These are phyloP conservation scores for Heliothis subflexa DNA, from an alignment of 1,140 invertebrate genomes.

Conservation along the genomic window DNA sequence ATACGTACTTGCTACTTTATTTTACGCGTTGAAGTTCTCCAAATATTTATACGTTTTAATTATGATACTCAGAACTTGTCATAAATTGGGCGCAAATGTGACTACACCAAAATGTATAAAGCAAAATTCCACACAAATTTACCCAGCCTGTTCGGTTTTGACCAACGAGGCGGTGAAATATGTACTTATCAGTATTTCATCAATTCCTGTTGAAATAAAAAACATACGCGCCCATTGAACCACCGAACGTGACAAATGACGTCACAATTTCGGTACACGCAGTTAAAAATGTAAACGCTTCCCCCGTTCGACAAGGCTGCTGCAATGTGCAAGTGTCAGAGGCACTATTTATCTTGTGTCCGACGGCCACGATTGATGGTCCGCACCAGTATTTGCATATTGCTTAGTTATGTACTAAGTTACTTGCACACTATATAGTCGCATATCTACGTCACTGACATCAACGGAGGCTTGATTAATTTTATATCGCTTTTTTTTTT, in stretches of 20 bases:
- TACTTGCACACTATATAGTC: constrained; percentile 6
- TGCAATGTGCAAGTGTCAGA: constrained; percentile 59
- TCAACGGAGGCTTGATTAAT: constrained; percentile 1
- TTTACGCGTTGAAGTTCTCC: no score
- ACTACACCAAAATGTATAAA: no score
- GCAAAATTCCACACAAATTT: no score
- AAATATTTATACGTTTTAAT: no score
- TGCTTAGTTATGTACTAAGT: constrained; percentile 46
- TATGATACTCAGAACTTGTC: no score
- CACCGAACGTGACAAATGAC: constrained; percentile 25
- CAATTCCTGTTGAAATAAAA: not conserved
- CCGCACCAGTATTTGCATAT: constrained; percentile 66
- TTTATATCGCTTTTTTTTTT: constrained; percentile 1
- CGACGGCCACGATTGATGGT: constrained; percentile 62
- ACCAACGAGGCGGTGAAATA: no score
- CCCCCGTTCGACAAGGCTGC: constrained; percentile 27
- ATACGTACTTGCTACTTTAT: no score
- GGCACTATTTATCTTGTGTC: constrained; percentile 68
- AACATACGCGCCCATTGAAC: not conserved
- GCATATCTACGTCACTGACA: constrained; percentile 19
- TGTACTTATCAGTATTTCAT: no score
- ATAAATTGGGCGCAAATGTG: no score
- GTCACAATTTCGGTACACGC: constrained; percentile 12
- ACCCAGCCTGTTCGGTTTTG: no score
- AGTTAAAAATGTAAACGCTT: constrained; percentile 40